Percentiles rank a stretch among this genome's conserved stretches.
Conservation (phyloP, 2,113 vertebrate species). For the Prietella phreatophila region DNA sequence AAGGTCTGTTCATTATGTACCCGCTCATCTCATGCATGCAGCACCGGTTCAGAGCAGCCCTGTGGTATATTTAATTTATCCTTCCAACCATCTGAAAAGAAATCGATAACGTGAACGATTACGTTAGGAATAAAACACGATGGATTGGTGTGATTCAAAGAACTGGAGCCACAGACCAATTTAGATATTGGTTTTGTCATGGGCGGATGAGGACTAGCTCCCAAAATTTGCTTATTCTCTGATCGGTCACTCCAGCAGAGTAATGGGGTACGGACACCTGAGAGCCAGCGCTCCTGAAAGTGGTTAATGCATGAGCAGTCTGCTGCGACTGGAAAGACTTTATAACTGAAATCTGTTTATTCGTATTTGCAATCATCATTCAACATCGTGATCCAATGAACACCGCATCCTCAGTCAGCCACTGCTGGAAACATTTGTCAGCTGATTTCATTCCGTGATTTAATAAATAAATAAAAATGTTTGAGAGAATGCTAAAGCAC, state of each 20-base stretch:
- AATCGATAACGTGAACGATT: neutral
- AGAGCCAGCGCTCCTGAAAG: neutral
- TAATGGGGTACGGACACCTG: neutral
- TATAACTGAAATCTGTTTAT: neutral
- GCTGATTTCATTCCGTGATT: neutral
- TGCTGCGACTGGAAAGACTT: neutral
- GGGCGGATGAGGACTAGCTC: neutral
- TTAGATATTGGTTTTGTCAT: neutral
- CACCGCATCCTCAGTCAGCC: neutral
- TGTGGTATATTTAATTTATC: neutral
- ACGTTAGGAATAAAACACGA: neutral
- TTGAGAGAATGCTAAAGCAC: neutral
- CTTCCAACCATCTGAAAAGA: neutral
- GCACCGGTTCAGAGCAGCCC: neutral
- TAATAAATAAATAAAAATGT: too few relatives aligned
- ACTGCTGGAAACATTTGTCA: neutral
- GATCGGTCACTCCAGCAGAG: neutral
- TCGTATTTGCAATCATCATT: neutral
- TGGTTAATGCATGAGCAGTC: neutral
- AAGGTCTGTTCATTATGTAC: slow-evolving; percentile 78
- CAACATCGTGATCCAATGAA: neutral
- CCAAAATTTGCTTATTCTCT: neutral
- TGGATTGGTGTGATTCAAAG: neutral
- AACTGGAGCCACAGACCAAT: neutral
- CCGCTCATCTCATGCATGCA: neutral